These are phyloP conservation scores for Steatornis caripensis DNA, from an alignment of 2,113 vertebrate species.

Conservation along the genomic window DNA sequence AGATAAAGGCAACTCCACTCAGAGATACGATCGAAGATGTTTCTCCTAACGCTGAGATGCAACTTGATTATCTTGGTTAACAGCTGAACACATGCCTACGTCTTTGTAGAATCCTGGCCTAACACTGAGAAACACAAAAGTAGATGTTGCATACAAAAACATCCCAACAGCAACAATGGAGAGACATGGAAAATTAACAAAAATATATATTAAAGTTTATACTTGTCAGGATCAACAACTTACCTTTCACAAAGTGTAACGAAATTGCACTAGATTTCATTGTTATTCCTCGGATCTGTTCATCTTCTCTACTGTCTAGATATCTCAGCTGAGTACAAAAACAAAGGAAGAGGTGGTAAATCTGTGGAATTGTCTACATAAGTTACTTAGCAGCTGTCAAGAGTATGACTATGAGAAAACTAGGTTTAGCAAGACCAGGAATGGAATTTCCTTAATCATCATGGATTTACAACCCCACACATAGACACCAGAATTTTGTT, in stretches of 20 bases:
- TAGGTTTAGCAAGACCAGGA: neutral
- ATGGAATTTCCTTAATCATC: neutral
- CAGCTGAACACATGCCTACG: neutral
- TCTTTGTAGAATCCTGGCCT: neutral
- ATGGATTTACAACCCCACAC: neutral
- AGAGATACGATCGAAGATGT: rapidly evolving
- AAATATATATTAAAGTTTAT: neutral
- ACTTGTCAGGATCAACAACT: neutral
- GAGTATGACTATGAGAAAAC: rapidly evolving
- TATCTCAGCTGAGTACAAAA: slow-evolving; percentile 82
- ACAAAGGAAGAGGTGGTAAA: neutral
- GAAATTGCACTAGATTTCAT: slow-evolving; percentile 99
- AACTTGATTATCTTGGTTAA: neutral
- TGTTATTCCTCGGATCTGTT: slow-evolving; percentile 93
- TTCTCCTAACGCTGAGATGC: neutral
- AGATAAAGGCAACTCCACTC: neutral
- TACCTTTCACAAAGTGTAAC: slow-evolving; percentile 80
- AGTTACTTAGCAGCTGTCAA: neutral
- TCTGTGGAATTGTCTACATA: neutral
- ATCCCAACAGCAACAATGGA: neutral
- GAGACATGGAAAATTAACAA: neutral
- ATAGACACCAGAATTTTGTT: neutral
- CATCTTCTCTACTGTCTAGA: slow-evolving; percentile 94
- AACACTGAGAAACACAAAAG: neutral
- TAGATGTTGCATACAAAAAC: neutral